Conservation (phyloP, 2,113 vertebrate species). For the Pygathrix nemaeus region DNA sequence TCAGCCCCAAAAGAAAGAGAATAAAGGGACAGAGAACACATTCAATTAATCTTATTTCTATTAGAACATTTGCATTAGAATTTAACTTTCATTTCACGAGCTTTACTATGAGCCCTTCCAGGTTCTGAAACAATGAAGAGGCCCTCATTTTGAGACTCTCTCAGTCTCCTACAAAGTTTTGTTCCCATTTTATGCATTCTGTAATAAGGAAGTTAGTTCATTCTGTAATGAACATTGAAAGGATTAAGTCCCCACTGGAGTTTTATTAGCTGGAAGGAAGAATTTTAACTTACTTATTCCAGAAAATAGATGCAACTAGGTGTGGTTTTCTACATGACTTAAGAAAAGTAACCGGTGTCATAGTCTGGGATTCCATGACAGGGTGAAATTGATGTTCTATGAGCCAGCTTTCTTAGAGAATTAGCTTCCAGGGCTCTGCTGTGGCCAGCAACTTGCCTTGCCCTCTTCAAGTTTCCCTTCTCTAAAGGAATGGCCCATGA, state of each 20-base stretch:
- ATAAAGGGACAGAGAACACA: not conserved
- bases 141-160: not conserved
- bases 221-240: not conserved
- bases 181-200: not conserved
- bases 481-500: not conserved
- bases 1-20: not conserved
- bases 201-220: not conserved
- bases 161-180: not conserved
- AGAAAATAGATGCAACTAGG: not conserved
- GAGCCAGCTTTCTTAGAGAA: not conserved
- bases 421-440: not conserved
- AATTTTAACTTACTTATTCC: constrained; percentile 1
- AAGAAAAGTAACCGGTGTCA: not conserved
- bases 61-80: not conserved
- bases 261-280: not conserved
- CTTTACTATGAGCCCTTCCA: not conserved
- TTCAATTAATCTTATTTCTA: not conserved
- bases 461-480: not conserved
- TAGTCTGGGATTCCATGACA: not conserved
- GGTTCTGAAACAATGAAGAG: not conserved
- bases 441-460: not conserved
- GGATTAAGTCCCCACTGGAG: not conserved
- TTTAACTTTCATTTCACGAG: not conserved
- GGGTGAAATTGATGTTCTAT: not conserved
- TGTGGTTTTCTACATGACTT: not conserved